A percentile compares a stretch with the other conserved stretches of the same genome.
These are phyloP conservation scores for Gryllus longicercus DNA, from an alignment of 2,888 invertebrate species.

Conservation along the genomic window DNA sequence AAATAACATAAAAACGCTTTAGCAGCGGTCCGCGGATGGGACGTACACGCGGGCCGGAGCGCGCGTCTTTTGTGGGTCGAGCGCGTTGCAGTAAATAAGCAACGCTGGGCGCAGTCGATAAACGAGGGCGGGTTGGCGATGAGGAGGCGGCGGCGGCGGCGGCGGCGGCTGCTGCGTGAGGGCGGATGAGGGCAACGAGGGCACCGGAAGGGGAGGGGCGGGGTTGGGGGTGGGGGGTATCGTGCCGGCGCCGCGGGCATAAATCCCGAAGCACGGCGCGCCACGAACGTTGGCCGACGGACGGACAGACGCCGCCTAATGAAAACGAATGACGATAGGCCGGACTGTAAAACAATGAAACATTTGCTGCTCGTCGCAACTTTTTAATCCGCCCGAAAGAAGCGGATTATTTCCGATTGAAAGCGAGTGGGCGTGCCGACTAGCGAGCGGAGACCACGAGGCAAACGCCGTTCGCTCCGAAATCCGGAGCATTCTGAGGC, in stretches of 20 bases:
- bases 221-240: neutral
- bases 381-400: conserved; percentile 9
- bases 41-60: neutral
- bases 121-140: neutral
- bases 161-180: too few relatives aligned
- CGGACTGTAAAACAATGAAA: conserved; percentile 17
- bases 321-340: conserved; percentile 1
- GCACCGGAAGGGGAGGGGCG: neutral
- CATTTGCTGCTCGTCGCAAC: neutral
- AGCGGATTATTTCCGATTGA: conserved; percentile 17
- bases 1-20: neutral
- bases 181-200: neutral
- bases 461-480: too few relatives aligned
- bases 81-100: neutral
- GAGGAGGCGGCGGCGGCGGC: too few relatives aligned
- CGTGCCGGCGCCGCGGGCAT: neutral
- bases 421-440: neutral
- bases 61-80: neutral
- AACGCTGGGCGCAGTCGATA: neutral
- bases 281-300: neutral
- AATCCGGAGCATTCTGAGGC: too few relatives aligned
- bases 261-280: conserved; percentile 8
- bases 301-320: conserved; percentile 6
- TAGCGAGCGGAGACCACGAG: neutral
- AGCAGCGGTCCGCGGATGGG: neutral